Evolutionary conservation across 2,797 vertebrate species (phyloP).

Genomic region (Odontamblyopus rebecca): DNA sequence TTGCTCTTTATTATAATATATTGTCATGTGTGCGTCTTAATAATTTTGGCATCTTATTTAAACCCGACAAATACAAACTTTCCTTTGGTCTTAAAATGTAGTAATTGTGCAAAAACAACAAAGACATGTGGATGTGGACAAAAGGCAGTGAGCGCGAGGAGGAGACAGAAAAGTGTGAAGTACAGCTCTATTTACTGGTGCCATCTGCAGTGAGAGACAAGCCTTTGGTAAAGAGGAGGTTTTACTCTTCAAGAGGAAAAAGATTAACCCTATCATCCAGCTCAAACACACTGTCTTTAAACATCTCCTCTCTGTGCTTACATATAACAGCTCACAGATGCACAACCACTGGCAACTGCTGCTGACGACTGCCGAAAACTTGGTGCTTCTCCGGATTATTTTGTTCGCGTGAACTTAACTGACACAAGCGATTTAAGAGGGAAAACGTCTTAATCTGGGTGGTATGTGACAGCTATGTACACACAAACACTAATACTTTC

Average conservation of each 20-base stretch:
- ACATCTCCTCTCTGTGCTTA: slow-evolving; percentile 23
- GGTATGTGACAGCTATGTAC: slow-evolving; percentile 33
- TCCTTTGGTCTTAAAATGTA: not conserved
- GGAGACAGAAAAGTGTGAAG: slow-evolving; percentile 22
- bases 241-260: slow-evolving; percentile 52
- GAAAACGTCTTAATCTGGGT: slow-evolving; percentile 40
- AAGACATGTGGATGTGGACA: slow-evolving; percentile 44
- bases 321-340: slow-evolving; percentile 7
- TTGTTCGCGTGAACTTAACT: not conserved
- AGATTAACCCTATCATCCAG: slow-evolving; percentile 62
- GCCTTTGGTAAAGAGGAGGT: slow-evolving; percentile 52
- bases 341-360: slow-evolving; percentile 31
- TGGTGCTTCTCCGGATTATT: slow-evolving; percentile 47
- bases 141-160: slow-evolving; percentile 30
- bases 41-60: not conserved
- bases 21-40: too few relatives aligned
- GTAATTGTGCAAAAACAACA: slow-evolving; percentile 13
- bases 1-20: too few relatives aligned
- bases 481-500: slow-evolving; percentile 22
- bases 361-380: slow-evolving; percentile 54
- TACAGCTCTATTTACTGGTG: slow-evolving; percentile 52
- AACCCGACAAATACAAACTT: not conserved
- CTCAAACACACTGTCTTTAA: slow-evolving; percentile 37
- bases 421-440: slow-evolving; percentile 30
- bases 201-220: slow-evolving; percentile 54